These are phyloP conservation scores for Pristis pectinata DNA, from an alignment of 2,797 vertebrate species.

Conservation along the genomic window DNA sequence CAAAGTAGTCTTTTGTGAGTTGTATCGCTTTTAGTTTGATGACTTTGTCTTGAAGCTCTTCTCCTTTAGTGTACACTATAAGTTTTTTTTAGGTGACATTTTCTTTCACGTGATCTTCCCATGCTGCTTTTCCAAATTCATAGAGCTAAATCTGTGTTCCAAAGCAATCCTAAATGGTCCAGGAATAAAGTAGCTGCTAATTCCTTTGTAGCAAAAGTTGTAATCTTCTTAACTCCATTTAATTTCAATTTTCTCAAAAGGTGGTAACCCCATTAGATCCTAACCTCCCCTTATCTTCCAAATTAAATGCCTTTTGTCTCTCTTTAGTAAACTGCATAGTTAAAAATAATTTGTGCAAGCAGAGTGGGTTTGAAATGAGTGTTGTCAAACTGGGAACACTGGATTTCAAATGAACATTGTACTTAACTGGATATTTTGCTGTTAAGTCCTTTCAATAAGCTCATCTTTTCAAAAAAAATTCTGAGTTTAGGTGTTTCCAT, in stretches of 20 bases:
- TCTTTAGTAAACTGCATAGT: not conserved
- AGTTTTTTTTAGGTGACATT: not conserved
- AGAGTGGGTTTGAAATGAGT: not conserved
- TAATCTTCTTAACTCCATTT: not conserved
- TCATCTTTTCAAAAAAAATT: not conserved
- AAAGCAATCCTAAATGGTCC: not conserved
- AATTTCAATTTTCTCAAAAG: not conserved
- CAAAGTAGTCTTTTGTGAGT: not conserved
- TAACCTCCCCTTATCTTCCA: not conserved
- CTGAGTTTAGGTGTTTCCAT: not conserved
- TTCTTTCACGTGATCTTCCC: not conserved
- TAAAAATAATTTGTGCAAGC: not conserved
- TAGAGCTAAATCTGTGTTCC: not conserved
- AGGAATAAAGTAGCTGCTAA: not conserved
- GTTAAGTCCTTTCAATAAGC: not conserved
- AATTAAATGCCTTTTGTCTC: not conserved
- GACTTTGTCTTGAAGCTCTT: not conserved
- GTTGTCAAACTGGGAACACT: not conserved
- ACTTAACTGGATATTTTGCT: no score
- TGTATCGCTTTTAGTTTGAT: not conserved
- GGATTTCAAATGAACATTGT: no score
- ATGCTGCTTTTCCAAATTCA: not conserved
- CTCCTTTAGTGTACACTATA: not conserved
- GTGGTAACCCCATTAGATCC: not conserved
- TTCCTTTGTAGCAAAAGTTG: not conserved